Evolutionary conservation across 53 echinoderm and acorn worm species (phyloP), one percentile per base, ranked within the genome.

Genomic region (Holothuria leucospilota): DNA sequence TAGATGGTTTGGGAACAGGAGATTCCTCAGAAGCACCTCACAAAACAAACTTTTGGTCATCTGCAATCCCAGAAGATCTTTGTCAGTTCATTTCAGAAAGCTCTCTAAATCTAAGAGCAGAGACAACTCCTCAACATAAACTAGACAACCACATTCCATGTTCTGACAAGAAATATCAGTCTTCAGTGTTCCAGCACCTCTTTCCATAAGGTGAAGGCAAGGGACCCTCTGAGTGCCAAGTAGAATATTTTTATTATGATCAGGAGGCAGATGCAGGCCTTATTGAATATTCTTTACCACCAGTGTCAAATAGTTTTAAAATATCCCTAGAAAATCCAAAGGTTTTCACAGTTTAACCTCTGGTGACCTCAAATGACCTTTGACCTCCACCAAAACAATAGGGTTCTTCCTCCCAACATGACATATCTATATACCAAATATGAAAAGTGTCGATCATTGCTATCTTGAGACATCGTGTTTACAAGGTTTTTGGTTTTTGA

Each of bases 211-310:
- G 80, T 29, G 80, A 56, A 30, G 20, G 59, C 39, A 34, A 10
- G 26, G 21, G 28, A 2, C 59, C 56, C 8, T 80, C 59, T 8
- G 23, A 78, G 56, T 25, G 49, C 27, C 27, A 59, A 18, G 53
- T 13, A 21, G 80, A 88, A 83, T 90, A 80, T 28, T 41, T 95
- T 10, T 95, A 97, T 77, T 77, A 62, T 20, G 95, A 95, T 86
- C 75, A 72, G 53, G 88, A 88, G 18, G 78, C 91, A 30, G 91
- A 91, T 28, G 80, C 82, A 14, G 51, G 82, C 60, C 79, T 97
- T 0, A 90, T 97, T 73, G 97, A 95, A 30, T 40, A 77, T 8
- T 87, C 85, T 28, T 90, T 89, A 42, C 91, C 90, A 42, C 88
- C 96, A 13, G 90, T 92, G 2, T 71, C 42, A 1, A 61, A 77